Evolutionary conservation across 2,797 vertebrate species (phyloP).

Genomic region (Enteromius thamalakanensis): DNA sequence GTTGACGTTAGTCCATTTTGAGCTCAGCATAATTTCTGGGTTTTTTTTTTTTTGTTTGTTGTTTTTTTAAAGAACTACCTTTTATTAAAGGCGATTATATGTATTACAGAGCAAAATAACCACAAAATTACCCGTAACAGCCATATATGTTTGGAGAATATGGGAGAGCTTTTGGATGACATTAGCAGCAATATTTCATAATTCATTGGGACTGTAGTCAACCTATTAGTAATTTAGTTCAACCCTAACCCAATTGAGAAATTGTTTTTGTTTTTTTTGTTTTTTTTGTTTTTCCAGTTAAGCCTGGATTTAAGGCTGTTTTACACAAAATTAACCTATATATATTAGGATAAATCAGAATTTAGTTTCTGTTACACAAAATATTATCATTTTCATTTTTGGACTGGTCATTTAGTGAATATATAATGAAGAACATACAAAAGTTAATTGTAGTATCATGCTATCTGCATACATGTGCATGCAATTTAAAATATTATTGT

Average conservation of each 20-base stretch:
- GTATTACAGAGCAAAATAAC: not conserved
- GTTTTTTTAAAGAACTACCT: not conserved
- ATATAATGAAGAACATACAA: not conserved
- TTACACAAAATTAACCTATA: not conserved
- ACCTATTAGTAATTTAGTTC: not conserved
- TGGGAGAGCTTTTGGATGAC: not conserved
- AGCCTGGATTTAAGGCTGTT: not conserved
- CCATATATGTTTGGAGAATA: not conserved
- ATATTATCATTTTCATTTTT: not conserved
- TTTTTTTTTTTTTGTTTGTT: no score
- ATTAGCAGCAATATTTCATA: not conserved
- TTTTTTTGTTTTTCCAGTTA: not conserved
- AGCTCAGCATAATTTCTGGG: not conserved
- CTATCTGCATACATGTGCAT: no score
- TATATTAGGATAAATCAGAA: not conserved
- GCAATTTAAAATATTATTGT: no score
- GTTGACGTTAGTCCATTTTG: slow-evolving; percentile 3
- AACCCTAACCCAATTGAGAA: no score
- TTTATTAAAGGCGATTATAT: not conserved
- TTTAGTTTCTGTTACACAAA: not conserved
- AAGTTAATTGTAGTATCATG: not conserved
- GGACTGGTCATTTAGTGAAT: not conserved
- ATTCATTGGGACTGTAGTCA: not conserved
- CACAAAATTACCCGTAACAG: not conserved
- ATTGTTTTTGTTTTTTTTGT: not conserved